phyloP scores from a whole-genome alignment of 2,797 vertebrate genomes.

The Hydrophis major region DNA sequence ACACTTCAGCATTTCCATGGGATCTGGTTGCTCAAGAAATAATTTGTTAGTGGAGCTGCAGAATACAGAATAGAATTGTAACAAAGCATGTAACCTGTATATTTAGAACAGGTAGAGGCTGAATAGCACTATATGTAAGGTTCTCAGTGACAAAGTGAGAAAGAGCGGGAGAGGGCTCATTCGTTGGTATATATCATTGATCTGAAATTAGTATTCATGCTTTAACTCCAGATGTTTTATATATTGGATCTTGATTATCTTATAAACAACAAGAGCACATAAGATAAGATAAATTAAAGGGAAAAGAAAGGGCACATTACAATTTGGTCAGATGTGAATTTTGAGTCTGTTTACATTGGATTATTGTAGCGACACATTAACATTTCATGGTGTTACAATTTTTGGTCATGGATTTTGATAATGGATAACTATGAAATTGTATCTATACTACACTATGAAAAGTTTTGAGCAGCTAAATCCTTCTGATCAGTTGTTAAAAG shows the following conservation, averaged over 20 bases:
- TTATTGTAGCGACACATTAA: not conserved
- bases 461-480: not conserved
- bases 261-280: not conserved
- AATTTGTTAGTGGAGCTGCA: no score
- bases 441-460: not conserved
- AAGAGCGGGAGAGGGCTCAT: no score
- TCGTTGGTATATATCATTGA: no score
- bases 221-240: not conserved
- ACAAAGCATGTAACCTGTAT: no score
- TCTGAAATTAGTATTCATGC: not conserved
- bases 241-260: not conserved
- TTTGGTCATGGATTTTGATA: not conserved
- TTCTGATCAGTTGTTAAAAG: not conserved
- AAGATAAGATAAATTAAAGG: not conserved
- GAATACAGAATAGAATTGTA: no score
- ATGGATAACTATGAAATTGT: not conserved
- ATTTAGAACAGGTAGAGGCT: no score
- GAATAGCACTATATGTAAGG: no score
- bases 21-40: not conserved
- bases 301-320: not conserved
- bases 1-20: not conserved
- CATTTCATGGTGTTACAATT: not conserved
- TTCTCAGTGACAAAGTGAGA: no score
- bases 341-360: not conserved
- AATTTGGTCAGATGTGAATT: not conserved